Evolutionary conservation across 2,113 vertebrate genomes (phyloP).

Genomic region (Junco hyemalis): DNA sequence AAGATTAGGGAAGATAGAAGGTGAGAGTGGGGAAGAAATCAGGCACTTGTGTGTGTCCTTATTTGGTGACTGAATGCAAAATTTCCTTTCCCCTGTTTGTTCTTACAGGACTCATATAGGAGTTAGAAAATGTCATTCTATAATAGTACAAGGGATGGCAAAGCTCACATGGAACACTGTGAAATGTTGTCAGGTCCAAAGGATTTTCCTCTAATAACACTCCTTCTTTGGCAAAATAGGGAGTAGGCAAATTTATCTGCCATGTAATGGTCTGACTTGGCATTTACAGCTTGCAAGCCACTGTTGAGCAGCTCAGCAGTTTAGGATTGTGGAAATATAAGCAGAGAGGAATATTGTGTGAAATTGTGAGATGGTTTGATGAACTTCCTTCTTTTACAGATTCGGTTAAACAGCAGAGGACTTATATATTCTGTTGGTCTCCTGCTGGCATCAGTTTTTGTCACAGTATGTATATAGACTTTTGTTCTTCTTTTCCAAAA

Average conservation of each 20-base stretch:
- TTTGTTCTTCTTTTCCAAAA: not conserved
- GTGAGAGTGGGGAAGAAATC: not conserved
- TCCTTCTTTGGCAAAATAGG: not conserved
- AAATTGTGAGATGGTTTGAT: constrained; percentile 8
- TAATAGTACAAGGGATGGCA: not conserved
- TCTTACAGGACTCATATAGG: not conserved
- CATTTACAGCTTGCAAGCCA: not conserved
- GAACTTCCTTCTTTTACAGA: constrained; percentile 76
- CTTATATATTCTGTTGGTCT: constrained; percentile 96
- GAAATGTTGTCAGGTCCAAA: not conserved
- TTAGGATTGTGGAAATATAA: not conserved
- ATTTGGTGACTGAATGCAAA: not conserved
- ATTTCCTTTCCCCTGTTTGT: not conserved
- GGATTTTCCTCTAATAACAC: accelerated
- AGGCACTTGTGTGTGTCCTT: not conserved
- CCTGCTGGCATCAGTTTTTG: constrained; percentile 92
- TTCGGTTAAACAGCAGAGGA: constrained; percentile 94
- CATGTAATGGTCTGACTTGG: not conserved
- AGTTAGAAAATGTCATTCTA: not conserved
- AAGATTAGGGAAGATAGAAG: not conserved
- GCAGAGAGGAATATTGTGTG: not conserved
- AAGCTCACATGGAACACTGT: not conserved
- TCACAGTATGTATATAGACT: constrained; percentile 85
- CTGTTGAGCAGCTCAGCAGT: not conserved
- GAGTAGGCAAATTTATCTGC: not conserved